These are phyloP conservation scores for Gerris buenoi DNA, from an alignment of 1,140 invertebrate species.

Conservation along the genomic window DNA sequence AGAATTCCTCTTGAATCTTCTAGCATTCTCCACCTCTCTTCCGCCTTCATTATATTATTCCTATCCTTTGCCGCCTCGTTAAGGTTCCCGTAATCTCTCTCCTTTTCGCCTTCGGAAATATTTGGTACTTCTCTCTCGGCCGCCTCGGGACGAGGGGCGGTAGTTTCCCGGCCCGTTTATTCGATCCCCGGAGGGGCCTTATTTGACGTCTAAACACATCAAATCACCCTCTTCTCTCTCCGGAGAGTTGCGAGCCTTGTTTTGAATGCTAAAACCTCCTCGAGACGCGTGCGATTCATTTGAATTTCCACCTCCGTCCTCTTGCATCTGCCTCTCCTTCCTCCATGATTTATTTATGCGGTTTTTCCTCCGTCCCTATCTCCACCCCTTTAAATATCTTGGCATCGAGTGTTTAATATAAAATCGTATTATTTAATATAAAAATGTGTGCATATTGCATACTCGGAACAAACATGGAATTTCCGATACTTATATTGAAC, in stretches of 20 bases:
- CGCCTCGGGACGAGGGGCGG: too few relatives aligned
- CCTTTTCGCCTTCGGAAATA: not conserved
- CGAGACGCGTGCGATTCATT: slow-evolving; percentile 10
- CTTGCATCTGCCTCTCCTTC: not conserved
- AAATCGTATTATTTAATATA: too few relatives aligned
- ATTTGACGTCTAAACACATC: slow-evolving; percentile 15
- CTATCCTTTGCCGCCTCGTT: not conserved
- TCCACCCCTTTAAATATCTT: not conserved
- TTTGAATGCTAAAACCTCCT: slow-evolving; percentile 12
- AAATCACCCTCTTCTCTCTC: slow-evolving; percentile 11
- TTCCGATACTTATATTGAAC: too few relatives aligned
- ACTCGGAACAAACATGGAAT: too few relatives aligned
- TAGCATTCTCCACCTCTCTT: not conserved
- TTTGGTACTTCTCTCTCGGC: too few relatives aligned
- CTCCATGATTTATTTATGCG: not conserved
- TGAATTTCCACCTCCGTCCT: slow-evolving; percentile 7
- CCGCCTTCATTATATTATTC: not conserved
- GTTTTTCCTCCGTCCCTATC: slow-evolving; percentile 4
- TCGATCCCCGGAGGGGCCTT: not conserved
- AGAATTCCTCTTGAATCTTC: not conserved
- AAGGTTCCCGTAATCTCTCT: not conserved
- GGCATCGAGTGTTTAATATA: too few relatives aligned
- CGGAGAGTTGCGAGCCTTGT: slow-evolving; percentile 2
- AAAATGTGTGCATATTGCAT: too few relatives aligned
- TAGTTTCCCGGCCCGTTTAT: not conserved